Evolutionary conservation across 2,113 vertebrate species (phyloP).

Genomic region (Loxodonta africana): DNA sequence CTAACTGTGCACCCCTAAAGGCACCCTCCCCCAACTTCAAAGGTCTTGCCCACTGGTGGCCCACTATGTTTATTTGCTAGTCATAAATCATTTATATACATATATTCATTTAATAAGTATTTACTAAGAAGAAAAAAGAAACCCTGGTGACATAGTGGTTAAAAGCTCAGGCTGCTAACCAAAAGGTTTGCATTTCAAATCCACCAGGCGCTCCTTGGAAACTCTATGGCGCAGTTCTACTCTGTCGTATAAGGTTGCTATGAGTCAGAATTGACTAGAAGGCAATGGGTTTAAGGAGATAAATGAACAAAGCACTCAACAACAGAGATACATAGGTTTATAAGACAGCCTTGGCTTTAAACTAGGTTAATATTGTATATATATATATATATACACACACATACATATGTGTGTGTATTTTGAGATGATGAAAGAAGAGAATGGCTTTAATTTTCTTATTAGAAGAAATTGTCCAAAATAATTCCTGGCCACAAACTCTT

Average conservation of each 20-base stretch:
- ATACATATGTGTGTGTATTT: too few species aligned
- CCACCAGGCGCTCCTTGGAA: too few species aligned
- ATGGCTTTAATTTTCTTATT: not conserved
- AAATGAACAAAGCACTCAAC: not conserved
- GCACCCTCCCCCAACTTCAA: not conserved
- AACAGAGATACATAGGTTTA: not conserved
- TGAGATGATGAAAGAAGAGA: not conserved
- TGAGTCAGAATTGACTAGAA: too few species aligned
- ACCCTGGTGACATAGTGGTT: too few species aligned
- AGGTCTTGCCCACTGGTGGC: not conserved
- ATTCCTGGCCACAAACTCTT: not conserved
- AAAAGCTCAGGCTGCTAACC: too few species aligned
- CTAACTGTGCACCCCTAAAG: not conserved
- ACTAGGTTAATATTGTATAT: not conserved
- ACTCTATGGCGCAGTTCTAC: too few species aligned
- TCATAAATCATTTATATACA: not conserved
- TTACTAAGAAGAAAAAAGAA: not conserved
- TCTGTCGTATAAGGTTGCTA: too few species aligned
- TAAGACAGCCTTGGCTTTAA: not conserved
- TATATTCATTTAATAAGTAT: not conserved
- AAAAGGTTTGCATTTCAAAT: too few species aligned
- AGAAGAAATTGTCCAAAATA: conserved; percentile 13
- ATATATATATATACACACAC: too few species aligned
- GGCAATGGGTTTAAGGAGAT: not conserved
- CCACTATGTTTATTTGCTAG: not conserved